These are phyloP conservation scores for Naso thynnoides DNA, from an alignment of 2,797 vertebrate species.

Conservation along the genomic window DNA sequence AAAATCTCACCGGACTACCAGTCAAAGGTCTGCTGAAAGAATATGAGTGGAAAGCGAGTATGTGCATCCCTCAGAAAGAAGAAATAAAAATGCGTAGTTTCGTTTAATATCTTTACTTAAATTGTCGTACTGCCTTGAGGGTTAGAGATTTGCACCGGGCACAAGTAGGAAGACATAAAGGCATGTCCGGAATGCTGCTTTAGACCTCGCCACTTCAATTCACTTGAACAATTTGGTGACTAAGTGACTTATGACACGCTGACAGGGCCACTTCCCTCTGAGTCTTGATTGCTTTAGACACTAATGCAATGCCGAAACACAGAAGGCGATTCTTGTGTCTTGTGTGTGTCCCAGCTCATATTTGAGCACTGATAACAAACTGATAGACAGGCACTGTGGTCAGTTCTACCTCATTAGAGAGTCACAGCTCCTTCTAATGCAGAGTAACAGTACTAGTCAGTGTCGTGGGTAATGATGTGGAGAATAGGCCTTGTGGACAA, in stretches of 20 bases:
- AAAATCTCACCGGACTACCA: conserved; percentile 69
- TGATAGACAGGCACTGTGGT: conserved; percentile 41
- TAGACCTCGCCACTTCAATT: conserved; percentile 67
- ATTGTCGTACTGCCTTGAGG: conserved; percentile 19
- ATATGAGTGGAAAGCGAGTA: conserved; percentile 57
- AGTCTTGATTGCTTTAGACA: conserved; percentile 45
- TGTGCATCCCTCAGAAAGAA: conserved; percentile 18
- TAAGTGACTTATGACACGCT: conserved; percentile 70
- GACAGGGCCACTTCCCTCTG: conserved; percentile 50
- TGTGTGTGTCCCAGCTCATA: conserved; percentile 64
- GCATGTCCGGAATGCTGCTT: conserved; percentile 66
- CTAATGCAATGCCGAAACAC: conserved; percentile 70
- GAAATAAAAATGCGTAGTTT: conserved; percentile 29
- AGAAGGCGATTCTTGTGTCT: conserved; percentile 55
- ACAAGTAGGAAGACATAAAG: conserved; percentile 50
- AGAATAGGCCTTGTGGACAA: conserved; percentile 49
- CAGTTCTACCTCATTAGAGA: conserved; percentile 66
- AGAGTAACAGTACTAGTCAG: conserved; percentile 52
- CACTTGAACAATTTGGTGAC: conserved; percentile 71
- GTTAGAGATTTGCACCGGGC: conserved; percentile 32
- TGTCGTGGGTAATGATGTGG: conserved; percentile 49
- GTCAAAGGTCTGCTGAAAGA: conserved; percentile 71
- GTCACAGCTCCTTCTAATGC: conserved; percentile 56
- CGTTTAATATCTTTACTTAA: conserved; percentile 49
- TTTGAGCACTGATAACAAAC: conserved; percentile 51